Base-by-base conservation (phyloP, 2,797 vertebrate species). In the Danio tinwini region DNA sequence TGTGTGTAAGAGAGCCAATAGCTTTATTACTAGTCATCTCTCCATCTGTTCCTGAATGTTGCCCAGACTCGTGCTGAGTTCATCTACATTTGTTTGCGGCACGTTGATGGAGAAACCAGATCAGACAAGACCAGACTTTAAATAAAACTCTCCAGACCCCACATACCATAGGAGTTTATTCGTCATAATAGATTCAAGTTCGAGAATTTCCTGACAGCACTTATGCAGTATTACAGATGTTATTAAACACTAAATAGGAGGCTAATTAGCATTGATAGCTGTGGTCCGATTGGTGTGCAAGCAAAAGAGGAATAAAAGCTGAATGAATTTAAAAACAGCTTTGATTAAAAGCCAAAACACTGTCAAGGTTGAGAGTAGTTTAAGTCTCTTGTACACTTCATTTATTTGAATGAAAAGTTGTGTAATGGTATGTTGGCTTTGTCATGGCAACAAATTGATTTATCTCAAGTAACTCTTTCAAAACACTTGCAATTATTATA, bases 41-140 rank as follows among this genome's bases (percentile, higher is more conserved):
- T 79, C 59, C 68, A 72, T 72, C 59, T 29, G 50, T 53, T 64
- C 11, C 59, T 55, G 52, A 79, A 71, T 47, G 67, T 56, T 72
- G 40, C 14, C 56, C 68, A 71, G 76, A 69, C 42, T 77, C 53
- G 58, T 39, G 67, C 14, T 70, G 55, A 61, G 49, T 55, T 55
- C 59, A 79, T 72, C 58, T 62, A 59, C 67, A 50, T 71, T 71
- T 53, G 67, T 78, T 78, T 78, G 45, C 45, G 21, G 45, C 45
- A 61, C 45, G 61, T 37, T 78, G 56, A 78, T 62, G 47, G 53
- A 62, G 67, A 71, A 78, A 71, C 67, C 56, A 78, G 56, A 71
- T 71, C 65, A 50, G 76, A 61, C 67, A 70, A 62, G 67, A 78
- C 45, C 37, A 17, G 76, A 62, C 29, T 62, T 78, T 12, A 70